Evolutionary conservation across 2,113 vertebrate genomes (phyloP), one percentile per base, ranked within the genome.

Genomic region (Chaenogobius annularis): DNA sequence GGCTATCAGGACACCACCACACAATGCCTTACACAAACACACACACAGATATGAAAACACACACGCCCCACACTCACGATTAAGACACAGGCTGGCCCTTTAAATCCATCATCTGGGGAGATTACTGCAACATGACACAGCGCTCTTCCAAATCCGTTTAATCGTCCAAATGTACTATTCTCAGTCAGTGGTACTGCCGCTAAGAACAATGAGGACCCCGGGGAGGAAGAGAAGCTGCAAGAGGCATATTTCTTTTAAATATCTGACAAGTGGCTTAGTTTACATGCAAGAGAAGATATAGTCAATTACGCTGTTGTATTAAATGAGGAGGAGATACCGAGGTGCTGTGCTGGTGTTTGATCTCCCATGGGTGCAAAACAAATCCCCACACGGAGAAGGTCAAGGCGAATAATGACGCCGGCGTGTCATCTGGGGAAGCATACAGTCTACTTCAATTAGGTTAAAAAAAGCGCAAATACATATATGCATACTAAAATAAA

Each of bases 91-190:
- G 72, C 78, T 67, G 77, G 69, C 90, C 77, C 70, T 81, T 69
- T 87, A 88, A 55, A 92, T 92, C 87, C 88, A 81, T 90, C 86
- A 89, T 91, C 83, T 90, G 85, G 74, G 22, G 80, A 89, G 90
- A 88, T 87, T 89, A 89, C 72, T 69, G 81, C 70, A 87, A 91
- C 87, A 90, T 90, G 91, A 87, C 88, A 87, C 84, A 84, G 84
- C 58, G 48, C 70, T n/a, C 77, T 74, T 80, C 70, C 78, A 85
- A 90, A 92, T 88, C 90, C 85, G 72, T 91, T 91, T 90, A 90
- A 89, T 91, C 90, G 90, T 83, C 83, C 79, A 87, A 90, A 90
- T 90, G 85, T 83, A 77, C 80, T 73, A 83, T 83, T 87, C 71
- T 75, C 71, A 67, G 79, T 65, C 82, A 81, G 74, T 77, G 56